A percentile compares a stretch with the other conserved stretches of the same genome.
Conservation (phyloP, 1,140 invertebrate species). For the Euwallacea similis region DNA sequence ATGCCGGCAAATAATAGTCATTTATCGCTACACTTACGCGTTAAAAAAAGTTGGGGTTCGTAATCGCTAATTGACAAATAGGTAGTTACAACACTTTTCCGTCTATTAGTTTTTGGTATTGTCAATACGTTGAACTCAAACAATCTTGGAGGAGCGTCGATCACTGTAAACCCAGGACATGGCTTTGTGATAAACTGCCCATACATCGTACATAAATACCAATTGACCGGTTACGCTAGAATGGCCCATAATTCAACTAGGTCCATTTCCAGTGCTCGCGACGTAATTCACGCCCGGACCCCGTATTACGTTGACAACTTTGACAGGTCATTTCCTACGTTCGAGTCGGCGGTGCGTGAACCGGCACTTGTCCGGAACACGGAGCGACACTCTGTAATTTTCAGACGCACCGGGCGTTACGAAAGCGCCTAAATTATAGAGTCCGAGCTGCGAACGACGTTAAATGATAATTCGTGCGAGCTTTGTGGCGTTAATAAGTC, state of each 20-base stretch:
- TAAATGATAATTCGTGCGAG: conserved; percentile 5
- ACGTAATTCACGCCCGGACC: conserved; percentile 3
- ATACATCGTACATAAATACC: not conserved
- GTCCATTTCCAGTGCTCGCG: conserved; percentile 11
- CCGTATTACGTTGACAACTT: conserved; percentile 21
- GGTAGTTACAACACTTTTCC: no score
- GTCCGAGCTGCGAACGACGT: not conserved
- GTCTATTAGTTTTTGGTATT: no score
- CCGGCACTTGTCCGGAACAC: conserved; percentile 10
- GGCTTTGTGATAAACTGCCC: no score
- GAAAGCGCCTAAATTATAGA: conserved; percentile 11
- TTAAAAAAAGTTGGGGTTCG: no score
- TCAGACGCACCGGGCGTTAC: conserved; percentile 13
- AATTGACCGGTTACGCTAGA: not conserved
- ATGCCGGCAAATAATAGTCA: no score
- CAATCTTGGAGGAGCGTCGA: no score
- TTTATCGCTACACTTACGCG: no score
- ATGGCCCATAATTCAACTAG: conserved; percentile 9
- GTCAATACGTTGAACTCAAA: no score
- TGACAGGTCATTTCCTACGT: conserved; percentile 33
- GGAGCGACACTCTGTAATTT: conserved; percentile 11
- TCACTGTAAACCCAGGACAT: no score
- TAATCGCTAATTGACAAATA: no score
- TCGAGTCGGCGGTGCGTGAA: conserved; percentile 24
- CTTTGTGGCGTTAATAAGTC: not conserved